phyloP scores from a whole-genome alignment of 2,888 invertebrate species.

The Pheosia tremula region DNA sequence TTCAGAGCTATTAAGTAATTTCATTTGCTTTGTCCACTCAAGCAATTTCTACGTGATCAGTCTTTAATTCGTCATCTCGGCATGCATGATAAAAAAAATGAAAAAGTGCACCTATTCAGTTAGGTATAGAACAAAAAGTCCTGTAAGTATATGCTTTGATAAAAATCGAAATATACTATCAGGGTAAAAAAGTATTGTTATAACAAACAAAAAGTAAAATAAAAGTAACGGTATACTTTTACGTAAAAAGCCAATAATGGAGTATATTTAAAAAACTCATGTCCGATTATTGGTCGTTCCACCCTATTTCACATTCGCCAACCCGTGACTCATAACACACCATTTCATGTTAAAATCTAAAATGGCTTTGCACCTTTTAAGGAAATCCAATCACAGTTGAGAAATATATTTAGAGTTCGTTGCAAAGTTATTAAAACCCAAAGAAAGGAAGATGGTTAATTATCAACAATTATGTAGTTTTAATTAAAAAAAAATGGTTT shows the following conservation, averaged over 20 bases:
- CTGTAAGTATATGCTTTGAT: too few relatives aligned
- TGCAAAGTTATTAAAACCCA: neutral
- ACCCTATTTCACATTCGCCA: constrained; percentile 8
- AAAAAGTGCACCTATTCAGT: too few relatives aligned
- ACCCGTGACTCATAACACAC: constrained; percentile 1
- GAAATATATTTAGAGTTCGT: neutral
- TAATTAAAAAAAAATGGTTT: neutral
- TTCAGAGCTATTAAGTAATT: too few relatives aligned
- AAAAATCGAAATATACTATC: too few relatives aligned
- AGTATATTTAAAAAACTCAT: neutral
- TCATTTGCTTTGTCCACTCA: too few relatives aligned
- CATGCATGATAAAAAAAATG: too few relatives aligned
- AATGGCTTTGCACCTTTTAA: constrained; percentile 2
- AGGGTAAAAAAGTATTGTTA: too few relatives aligned
- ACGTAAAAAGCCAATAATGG: neutral
- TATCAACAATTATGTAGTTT: neutral
- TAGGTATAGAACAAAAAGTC: too few relatives aligned
- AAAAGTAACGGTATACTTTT: neutral
- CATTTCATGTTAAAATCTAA: constrained; percentile 2
- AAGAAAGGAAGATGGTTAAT: neutral
- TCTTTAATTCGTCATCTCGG: too few relatives aligned
- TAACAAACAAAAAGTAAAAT: neutral
- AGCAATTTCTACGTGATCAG: too few relatives aligned
- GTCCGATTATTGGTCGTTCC: constrained; percentile 4
- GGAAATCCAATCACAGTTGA: neutral